A percentile compares a stretch with the other conserved stretches of the same genome.
Evolutionary conservation across 1,140 invertebrate species (phyloP).

Genomic region (Penaeus vannamei): DNA sequence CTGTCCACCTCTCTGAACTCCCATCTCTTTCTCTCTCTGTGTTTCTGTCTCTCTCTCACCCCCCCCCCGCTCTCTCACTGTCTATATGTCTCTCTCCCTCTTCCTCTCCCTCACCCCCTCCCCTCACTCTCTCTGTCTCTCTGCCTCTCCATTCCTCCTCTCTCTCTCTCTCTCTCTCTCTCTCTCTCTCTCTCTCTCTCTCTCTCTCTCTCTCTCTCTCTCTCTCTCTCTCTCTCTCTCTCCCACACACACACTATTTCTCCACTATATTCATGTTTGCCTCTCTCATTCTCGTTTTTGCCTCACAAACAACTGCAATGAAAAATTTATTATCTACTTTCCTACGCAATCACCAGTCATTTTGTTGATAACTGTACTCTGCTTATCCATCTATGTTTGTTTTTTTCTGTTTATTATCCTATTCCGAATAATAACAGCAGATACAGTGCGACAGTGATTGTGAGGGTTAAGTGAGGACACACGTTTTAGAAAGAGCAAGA

Average conservation of each 20-base stretch:
- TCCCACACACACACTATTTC: too few relatives aligned
- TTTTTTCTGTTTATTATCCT: too few relatives aligned
- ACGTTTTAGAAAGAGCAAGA: too few relatives aligned
- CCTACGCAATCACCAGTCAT: too few relatives aligned
- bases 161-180: background rate
- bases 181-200: background rate
- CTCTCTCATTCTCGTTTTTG: background rate
- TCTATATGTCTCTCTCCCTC: background rate
- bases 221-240: constrained; percentile 18
- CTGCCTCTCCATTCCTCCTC: background rate
- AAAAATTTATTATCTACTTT: too few relatives aligned
- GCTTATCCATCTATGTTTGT: too few relatives aligned
- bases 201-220: constrained; percentile 24
- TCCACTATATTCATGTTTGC: background rate
- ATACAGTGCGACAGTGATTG: too few relatives aligned
- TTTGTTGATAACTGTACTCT: too few relatives aligned
- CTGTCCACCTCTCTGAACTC: too few relatives aligned
- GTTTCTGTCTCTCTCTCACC: background rate
- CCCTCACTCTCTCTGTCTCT: background rate
- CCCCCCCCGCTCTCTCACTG: background rate
- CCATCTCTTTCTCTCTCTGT: background rate
- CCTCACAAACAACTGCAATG: background rate
- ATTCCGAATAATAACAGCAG: too few relatives aligned
- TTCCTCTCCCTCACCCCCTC: background rate
- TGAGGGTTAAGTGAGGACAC: too few relatives aligned